Evolutionary conservation across 2,113 vertebrate species (phyloP).

Genomic region (Microcebus ravelobensis): DNA sequence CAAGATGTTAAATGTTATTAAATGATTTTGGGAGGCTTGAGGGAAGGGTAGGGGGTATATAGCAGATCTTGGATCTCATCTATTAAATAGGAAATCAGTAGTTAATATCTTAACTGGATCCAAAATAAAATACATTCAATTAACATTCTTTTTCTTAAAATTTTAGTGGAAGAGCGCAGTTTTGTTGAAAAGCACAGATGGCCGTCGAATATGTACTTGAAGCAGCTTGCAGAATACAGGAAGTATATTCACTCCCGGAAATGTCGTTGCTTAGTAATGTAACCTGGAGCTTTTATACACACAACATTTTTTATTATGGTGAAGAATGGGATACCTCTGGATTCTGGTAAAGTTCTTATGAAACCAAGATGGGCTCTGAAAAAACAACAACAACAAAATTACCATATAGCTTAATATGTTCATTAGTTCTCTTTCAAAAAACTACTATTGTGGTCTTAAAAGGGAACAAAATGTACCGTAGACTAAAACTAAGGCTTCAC

Average conservation of each 20-base stretch:
- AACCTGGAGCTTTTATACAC: constrained; percentile 72
- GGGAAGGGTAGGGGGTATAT: background rate
- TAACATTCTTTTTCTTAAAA: constrained; percentile 61
- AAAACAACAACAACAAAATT: background rate
- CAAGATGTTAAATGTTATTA: background rate
- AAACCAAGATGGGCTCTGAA: constrained; percentile 19
- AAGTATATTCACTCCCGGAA: constrained; percentile 93
- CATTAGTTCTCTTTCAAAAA: background rate
- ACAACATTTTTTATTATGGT: background rate
- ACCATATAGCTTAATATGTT: background rate
- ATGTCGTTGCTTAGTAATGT: constrained; percentile 94
- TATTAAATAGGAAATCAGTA: background rate
- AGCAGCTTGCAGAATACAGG: constrained; percentile 96
- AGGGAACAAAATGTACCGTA: constrained; percentile 39
- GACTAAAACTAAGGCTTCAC: constrained; percentile 54
- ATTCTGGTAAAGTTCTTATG: constrained; percentile 1
- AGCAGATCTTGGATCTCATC: background rate
- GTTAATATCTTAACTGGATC: background rate
- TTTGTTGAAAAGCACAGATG: constrained; percentile 95
- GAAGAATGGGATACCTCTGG: background rate
- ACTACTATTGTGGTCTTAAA: constrained; percentile 29
- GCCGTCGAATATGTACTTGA: constrained; percentile 95
- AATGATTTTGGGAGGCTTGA: background rate
- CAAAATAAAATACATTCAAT: constrained; percentile 1
- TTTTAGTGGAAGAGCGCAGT: constrained; percentile 93